Evolutionary conservation across 2,113 vertebrate genomes (phyloP), one percentile per base, ranked within the genome.

Genomic region (Chionomys nivalis): DNA sequence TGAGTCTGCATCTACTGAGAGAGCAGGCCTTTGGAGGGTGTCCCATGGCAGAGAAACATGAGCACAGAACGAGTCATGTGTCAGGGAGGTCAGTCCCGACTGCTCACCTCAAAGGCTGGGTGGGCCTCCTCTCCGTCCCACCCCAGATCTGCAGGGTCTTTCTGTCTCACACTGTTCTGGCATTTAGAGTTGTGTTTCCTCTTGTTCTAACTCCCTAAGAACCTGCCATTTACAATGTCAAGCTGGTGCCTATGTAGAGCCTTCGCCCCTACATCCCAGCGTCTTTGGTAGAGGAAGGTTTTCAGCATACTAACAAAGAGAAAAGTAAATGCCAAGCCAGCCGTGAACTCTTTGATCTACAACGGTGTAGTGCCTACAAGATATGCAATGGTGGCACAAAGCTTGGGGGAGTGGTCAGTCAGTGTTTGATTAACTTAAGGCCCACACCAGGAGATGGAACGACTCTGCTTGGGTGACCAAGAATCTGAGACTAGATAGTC

Each of bases 21-120:
- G 11, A 88, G 49, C 47, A 47, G 8, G 73, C 0, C 81, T 36
- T 7, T 1, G 10, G 58, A 63, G 42, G 42, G n/a, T 2, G 86
- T 39, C 44, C 72, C 0, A 5, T 2, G 73, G 24, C 87, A 1
- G 65, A 79, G 23, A 76, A 63, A 52, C 3, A 82, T 23, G 26
- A 44, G 52, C 63, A 3, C 3, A 14, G 14, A 49, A 72, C 9
- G 2, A 76, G 4, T 49, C 49, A 11, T 2, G 6, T 1, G 0
- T 65, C 28, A 49, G 85, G 44, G 24, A 79, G 47, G 0, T n/a
- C 76, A 44, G 31, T 44, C 76, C 42, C 31, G 24, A 28, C 23
- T 7, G 3, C 44, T 39, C 47, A 75, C 21, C 72, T 49, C 68
- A 17, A 14, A 36, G 0, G 2, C 26, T 1, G 24, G 52, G 19